Conservation (phyloP, 1,140 invertebrate species). For the Yoshiicerus persimilis region DNA sequence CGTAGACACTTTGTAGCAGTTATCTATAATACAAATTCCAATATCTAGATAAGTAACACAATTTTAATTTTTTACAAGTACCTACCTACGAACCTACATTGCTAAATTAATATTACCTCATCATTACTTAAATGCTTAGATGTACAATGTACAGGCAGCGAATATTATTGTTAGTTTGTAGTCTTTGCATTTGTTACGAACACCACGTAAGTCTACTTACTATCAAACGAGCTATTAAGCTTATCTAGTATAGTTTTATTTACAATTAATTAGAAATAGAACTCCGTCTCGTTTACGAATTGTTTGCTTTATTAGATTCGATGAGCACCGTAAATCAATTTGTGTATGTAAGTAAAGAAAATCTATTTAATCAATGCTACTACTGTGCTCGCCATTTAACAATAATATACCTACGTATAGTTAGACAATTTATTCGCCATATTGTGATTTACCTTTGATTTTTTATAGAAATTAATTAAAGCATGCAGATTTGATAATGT, state of each 20-base stretch:
- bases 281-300: neutral
- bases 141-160: neutral
- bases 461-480: neutral
- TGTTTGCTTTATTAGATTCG: neutral
- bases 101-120: neutral
- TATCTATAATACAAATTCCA: neutral
- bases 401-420: neutral
- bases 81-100: neutral
- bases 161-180: neutral
- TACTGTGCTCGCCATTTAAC: neutral
- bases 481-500: neutral
- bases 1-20: neutral
- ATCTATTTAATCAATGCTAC: neutral
- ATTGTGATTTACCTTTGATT: constrained; percentile 18
- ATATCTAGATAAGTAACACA: neutral
- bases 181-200: neutral
- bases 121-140: neutral
- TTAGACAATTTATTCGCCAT: neutral
- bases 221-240: neutral
- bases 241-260: neutral
- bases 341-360: neutral
- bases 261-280: neutral
- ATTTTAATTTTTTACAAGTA: neutral
- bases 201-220: neutral
- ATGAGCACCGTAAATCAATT: neutral